A percentile compares a stretch with the other conserved stretches of the same genome.
phyloP scores from a whole-genome alignment of 2,888 invertebrate species.

The Megastigmus dorsalis region DNA sequence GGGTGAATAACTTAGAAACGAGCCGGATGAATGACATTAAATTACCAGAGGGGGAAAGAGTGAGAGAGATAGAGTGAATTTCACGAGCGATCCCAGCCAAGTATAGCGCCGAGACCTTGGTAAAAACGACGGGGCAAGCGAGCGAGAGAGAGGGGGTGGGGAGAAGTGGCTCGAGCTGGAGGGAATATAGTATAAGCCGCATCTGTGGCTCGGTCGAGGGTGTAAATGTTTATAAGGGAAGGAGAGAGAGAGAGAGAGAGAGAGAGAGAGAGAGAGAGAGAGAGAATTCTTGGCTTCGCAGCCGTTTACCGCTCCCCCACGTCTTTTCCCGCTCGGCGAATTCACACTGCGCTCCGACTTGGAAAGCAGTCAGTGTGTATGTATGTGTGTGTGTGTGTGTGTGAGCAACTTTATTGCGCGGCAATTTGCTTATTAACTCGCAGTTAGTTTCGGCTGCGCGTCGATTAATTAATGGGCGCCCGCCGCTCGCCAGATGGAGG shows the following conservation, averaged over 20 bases:
- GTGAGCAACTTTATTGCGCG: constrained; percentile 67
- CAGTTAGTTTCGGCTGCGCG: constrained; percentile 72
- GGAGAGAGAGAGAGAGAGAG: constrained; percentile 55
- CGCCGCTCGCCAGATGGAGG: constrained; percentile 68
- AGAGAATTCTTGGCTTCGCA: constrained; percentile 55
- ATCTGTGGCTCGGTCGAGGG: constrained; percentile 73
- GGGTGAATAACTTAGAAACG: constrained; percentile 63
- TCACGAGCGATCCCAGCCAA: too few species aligned
- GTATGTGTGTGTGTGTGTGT: constrained; percentile 15
- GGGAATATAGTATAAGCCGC: constrained; percentile 69
- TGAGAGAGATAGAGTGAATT: too few species aligned
- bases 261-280: constrained; percentile 59
- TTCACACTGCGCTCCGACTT: constrained; percentile 5
- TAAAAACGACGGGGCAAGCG: constrained; percentile 20
- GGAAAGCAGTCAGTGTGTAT: not conserved
- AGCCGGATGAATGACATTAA: constrained; percentile 70
- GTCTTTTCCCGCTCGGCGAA: constrained; percentile 33
- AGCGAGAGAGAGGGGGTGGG: constrained; percentile 9
- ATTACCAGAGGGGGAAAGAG: too few species aligned
- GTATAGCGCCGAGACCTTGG: constrained; percentile 38
- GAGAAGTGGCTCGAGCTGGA: not conserved
- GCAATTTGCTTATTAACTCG: constrained; percentile 75
- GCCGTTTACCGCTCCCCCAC: not conserved
- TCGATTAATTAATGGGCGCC: constrained; percentile 54
- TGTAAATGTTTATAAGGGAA: constrained; percentile 68